Base-by-base conservation (phyloP, 2,113 vertebrate genomes). In the Struthidea cinerea region DNA sequence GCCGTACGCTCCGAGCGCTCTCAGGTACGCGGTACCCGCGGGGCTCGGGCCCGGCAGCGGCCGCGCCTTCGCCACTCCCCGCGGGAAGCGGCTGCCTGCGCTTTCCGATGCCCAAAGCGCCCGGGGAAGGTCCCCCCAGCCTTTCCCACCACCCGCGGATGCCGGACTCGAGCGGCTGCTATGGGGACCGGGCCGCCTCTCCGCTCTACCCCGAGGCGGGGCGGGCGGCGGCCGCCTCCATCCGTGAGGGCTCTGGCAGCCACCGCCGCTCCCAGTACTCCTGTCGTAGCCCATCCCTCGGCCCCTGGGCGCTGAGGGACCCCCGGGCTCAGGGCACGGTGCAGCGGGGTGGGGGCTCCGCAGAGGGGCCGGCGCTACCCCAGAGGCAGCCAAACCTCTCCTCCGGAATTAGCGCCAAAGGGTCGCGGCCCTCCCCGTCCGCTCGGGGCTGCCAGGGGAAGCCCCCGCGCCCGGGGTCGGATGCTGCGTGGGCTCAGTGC, bases 1-100 rank as follows among this genome's bases (percentile, higher is more conserved):
- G 75, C 64, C 82, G 93, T 94, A 78, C 92, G 16, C 89, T 59
- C 16, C 92, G 95, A 47, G 65, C 82, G 23, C 83, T 84, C 35
- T 87, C 96, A 97, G 97, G 97, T 97, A 96, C 37, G 78, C 16
- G 17, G 49, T 30, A 32, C 28, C 42, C 44, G 65, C 61, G 9
- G 67, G 70, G 67, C 39, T 49, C 13, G 32, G 56, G 81, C 42
- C 47, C 19, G 42, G 32, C 41, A 20, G 68, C 11, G 10, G 28
- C 52, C 11, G 67, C 20, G 6, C 28, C 60, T 60, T 32, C 3
- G 39, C 18, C 6, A 15, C 30, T 59, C 22, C n/a, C 9, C 5
- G 27, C 16, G 10, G 30, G 11, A 32, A 19, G 59, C 41, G 23
- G 14, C 28, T 74, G 20, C 13, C 14, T 8, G 16, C 37, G 44